Evolutionary conservation across 2,113 vertebrate genomes (phyloP).

Genomic region (Pagrus major): DNA sequence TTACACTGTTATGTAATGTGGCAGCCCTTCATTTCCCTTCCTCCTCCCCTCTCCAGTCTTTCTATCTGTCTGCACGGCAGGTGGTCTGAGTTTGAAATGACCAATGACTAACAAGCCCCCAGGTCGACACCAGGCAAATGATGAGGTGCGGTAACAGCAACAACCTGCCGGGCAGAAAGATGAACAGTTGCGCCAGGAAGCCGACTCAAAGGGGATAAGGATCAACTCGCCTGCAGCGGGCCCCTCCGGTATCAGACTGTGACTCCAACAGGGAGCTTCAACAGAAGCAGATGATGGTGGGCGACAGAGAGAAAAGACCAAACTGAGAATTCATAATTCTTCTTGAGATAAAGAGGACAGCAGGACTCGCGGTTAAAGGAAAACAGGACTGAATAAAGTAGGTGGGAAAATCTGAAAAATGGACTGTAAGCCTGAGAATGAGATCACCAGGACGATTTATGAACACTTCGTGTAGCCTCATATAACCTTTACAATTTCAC

Average conservation of each 20-base stretch:
- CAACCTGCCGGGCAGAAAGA: conserved; percentile 10
- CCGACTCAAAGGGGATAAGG: conserved; percentile 25
- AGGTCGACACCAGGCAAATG: neutral
- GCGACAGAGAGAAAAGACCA: conserved; percentile 16
- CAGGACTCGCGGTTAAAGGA: neutral
- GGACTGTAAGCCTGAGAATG: neutral
- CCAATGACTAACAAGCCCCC: conserved; percentile 6
- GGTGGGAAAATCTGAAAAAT: conserved; percentile 1
- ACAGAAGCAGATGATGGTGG: neutral
- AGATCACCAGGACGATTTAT: conserved; percentile 8
- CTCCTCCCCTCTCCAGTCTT: neutral
- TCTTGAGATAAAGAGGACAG: conserved; percentile 38
- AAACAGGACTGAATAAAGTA: conserved; percentile 11
- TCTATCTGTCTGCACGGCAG: conserved; percentile 3
- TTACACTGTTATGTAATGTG: neutral
- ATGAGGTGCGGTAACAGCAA: conserved; percentile 12
- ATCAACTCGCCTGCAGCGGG: neutral
- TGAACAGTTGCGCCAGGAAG: conserved; percentile 17
- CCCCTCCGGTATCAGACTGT: neutral
- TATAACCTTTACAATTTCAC: neutral
- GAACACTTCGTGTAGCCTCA: neutral
- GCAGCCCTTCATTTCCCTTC: neutral
- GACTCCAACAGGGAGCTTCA: conserved; percentile 6
- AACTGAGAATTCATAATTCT: conserved; percentile 31
- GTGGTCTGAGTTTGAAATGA: conserved; percentile 18